These are phyloP conservation scores for Lethrus apterus DNA, from an alignment of 1,140 invertebrate genomes.

Conservation along the genomic window DNA sequence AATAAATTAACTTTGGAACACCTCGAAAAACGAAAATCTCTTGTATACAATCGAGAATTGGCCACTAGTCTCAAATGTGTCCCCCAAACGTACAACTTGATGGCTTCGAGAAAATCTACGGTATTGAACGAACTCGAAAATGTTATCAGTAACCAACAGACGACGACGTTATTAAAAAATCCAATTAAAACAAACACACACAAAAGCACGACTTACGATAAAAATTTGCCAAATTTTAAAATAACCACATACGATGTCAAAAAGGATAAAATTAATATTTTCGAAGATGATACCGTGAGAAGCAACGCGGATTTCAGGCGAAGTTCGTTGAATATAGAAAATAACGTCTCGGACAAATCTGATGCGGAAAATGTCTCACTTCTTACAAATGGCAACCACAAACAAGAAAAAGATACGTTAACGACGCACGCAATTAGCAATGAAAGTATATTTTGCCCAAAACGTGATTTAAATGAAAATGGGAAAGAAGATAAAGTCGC, in stretches of 20 bases:
- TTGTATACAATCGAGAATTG: conserved; percentile 39
- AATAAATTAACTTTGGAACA: conserved; percentile 37
- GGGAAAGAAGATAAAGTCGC: no score
- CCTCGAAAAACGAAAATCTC: conserved; percentile 37
- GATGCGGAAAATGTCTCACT: no score
- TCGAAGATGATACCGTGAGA: conserved; percentile 39
- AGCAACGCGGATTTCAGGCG: conserved; percentile 36
- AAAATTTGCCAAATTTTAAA: conserved; percentile 38
- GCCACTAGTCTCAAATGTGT: conserved; percentile 39
- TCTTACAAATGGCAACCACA: background rate
- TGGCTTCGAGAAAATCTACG: conserved; percentile 15
- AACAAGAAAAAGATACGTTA: no score
- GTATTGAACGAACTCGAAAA: conserved; percentile 14
- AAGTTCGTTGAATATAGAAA: background rate
- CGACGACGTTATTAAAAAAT: conserved; percentile 9
- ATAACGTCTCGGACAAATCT: background rate
- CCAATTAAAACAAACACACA: background rate
- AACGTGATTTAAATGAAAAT: no score
- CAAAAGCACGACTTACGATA: conserved; percentile 11
- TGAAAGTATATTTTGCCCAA: no score
- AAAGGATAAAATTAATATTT: conserved; percentile 39
- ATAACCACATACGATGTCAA: conserved; percentile 39
- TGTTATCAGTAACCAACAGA: conserved; percentile 6
- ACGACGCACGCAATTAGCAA: no score
- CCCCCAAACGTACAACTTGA: no score